Conservation (phyloP, 2,797 vertebrate genomes). For the Mormyrus proboscirostris region DNA sequence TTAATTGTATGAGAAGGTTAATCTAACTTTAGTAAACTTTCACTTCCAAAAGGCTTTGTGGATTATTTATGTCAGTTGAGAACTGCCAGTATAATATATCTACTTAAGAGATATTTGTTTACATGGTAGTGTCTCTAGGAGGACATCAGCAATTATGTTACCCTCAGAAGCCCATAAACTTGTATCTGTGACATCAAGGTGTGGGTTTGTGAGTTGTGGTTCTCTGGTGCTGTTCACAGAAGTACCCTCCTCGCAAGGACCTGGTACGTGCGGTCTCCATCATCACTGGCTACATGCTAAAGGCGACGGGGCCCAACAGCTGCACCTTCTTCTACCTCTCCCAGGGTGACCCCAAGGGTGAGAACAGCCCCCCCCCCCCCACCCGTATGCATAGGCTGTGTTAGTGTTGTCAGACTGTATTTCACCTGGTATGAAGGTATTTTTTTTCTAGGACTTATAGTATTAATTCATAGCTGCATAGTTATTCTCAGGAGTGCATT, state of each 20-base stretch:
- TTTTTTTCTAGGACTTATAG: not conserved
- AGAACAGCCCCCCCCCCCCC: not conserved
- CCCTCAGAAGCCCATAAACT: not conserved
- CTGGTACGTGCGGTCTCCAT: conserved; percentile 70
- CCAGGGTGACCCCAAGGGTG: conserved; percentile 77
- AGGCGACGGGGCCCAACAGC: conserved; percentile 61
- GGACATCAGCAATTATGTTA: not conserved
- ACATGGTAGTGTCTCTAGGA: not conserved
- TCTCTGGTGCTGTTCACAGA: conserved; percentile 45
- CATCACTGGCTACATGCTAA: conserved; percentile 67
- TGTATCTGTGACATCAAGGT: not conserved
- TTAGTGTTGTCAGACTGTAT: not conserved
- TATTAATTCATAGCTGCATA: not conserved
- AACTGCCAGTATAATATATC: not conserved
- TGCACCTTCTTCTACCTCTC: conserved; percentile 72
- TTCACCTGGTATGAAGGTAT: not conserved
- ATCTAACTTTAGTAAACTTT: not conserved
- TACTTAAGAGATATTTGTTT: not conserved
- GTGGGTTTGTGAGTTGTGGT: not conserved
- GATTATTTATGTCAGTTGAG: not conserved
- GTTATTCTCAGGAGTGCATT: not conserved
- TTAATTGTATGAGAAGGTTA: not conserved
- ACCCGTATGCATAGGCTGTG: not conserved
- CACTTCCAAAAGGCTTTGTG: not conserved
- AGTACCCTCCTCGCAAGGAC: conserved; percentile 54